Base-by-base conservation (phyloP, 2,888 invertebrate genomes). In the Callosobruchus maculatus region DNA sequence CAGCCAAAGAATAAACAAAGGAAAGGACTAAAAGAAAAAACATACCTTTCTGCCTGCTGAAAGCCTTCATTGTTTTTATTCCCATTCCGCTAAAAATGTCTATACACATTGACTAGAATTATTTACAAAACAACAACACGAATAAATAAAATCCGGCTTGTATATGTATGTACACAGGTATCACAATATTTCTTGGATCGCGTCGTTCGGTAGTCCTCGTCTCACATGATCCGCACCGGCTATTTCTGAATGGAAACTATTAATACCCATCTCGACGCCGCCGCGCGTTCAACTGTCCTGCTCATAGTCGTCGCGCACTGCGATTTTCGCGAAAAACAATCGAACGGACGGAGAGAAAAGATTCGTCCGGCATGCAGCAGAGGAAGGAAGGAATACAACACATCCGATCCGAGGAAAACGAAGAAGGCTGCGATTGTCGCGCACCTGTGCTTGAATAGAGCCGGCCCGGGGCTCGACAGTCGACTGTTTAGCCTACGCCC, bases 41-140 rank as follows among this genome's bases (percentile, higher is more conserved):
- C 22, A 79, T 89, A 94, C 93, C 93, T 93, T 93, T 94, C 88
- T 93, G 92, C 92, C 93, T 93, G 90, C 92, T 93, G 90, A 93
- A 93, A 90, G 94, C 93, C 91, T 94, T 94, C 93, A 94, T 93
- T 90, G 91, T 91, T 92, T 94, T 94, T 91, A 94, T 93, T 93
- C 94, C 94, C 94, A 94, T 94, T 90, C 93, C 93, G 89, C 87
- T 88, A 84, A 86, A 85, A 87, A 88, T 89, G 87, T 90, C 90
- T 88, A 90, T 89, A 87, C 89, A 90, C 90, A 90, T 90, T 88
- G 89, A 86, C 86, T 86, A 86, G 86, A 86, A 80, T 68, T 22
- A 68, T 68, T 68, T 68, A 68, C 68, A 68, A 68, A 21, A 68
- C 21, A 21, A 68, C 21, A 68, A 67, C 67, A 67, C 2, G 67